These are phyloP conservation scores for Cloeon dipterum DNA, from an alignment of 2,888 invertebrate genomes.

Conservation along the genomic window DNA sequence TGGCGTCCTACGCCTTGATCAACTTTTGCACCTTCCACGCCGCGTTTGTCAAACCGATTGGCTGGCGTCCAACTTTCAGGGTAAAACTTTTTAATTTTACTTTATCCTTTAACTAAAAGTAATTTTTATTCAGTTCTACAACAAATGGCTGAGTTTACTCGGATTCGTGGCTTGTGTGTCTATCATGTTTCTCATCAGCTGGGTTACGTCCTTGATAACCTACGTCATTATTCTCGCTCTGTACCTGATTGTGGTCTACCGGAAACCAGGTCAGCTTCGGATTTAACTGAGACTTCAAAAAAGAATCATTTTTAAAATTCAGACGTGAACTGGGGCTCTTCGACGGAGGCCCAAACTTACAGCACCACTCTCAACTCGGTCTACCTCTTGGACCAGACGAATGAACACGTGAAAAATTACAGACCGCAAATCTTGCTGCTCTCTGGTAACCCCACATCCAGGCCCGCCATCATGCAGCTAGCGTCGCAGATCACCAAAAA, in stretches of 20 bases:
- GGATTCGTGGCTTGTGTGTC: slow-evolving; percentile 65
- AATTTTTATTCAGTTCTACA: slow-evolving; percentile 46
- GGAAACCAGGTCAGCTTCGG: slow-evolving; percentile 58
- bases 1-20: slow-evolving; percentile 82
- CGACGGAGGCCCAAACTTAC: slow-evolving; percentile 89
- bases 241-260: slow-evolving; percentile 77
- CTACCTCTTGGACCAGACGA: slow-evolving; percentile 51
- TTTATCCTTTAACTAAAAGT: neutral
- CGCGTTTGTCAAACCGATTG: slow-evolving; percentile 61
- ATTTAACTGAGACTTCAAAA: neutral
- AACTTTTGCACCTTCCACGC: slow-evolving; percentile 94
- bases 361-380: slow-evolving; percentile 74
- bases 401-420: slow-evolving; percentile 95
- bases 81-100: slow-evolving; percentile 21
- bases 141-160: slow-evolving; percentile 66
- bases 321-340: slow-evolving; percentile 94
- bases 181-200: slow-evolving; percentile 89
- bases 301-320: slow-evolving; percentile 13
- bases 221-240: slow-evolving; percentile 70
- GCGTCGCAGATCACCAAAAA: slow-evolving; percentile 79
- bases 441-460: slow-evolving; percentile 55
- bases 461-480: slow-evolving; percentile 80
- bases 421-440: slow-evolving; percentile 80
- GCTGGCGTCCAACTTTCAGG: slow-evolving; percentile 77
- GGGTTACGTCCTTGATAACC: slow-evolving; percentile 79